phyloP scores from a whole-genome alignment of 2,113 vertebrate species.

The Perca fluviatilis region DNA sequence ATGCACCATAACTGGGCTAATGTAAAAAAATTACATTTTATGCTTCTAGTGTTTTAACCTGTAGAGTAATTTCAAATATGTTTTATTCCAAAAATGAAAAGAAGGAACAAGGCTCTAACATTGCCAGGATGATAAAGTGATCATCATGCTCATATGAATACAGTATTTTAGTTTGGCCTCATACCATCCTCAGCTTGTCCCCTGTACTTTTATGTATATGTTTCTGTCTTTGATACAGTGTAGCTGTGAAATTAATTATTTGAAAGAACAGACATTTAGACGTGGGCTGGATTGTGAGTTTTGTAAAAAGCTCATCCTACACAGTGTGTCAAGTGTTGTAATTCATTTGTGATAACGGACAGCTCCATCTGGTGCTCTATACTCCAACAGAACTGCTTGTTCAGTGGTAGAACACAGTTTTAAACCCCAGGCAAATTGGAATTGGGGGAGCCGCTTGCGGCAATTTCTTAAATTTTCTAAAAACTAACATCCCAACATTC shows the following conservation, averaged over 20 bases:
- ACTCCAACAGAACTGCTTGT: neutral
- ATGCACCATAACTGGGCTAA: constrained; percentile 18
- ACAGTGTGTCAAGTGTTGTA: neutral
- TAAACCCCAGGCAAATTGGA: no score
- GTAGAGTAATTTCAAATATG: constrained; percentile 10
- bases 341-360: neutral
- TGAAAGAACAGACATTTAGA: neutral
- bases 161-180: neutral
- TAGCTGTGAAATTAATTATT: neutral
- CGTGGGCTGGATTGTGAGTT: neutral
- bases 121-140: neutral
- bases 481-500: neutral
- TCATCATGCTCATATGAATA: neutral
- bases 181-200: neutral
- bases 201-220: neutral
- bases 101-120: neutral
- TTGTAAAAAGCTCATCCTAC: neutral
- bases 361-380: neutral
- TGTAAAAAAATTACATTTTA: constrained; percentile 27
- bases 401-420: neutral
- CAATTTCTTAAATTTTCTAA: no score
- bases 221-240: neutral
- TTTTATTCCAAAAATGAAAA: constrained; percentile 6
- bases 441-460: no score
- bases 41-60: neutral